Evolutionary conservation across 2,113 vertebrate species (phyloP).

Genomic region (Amia ocellicauda): DNA sequence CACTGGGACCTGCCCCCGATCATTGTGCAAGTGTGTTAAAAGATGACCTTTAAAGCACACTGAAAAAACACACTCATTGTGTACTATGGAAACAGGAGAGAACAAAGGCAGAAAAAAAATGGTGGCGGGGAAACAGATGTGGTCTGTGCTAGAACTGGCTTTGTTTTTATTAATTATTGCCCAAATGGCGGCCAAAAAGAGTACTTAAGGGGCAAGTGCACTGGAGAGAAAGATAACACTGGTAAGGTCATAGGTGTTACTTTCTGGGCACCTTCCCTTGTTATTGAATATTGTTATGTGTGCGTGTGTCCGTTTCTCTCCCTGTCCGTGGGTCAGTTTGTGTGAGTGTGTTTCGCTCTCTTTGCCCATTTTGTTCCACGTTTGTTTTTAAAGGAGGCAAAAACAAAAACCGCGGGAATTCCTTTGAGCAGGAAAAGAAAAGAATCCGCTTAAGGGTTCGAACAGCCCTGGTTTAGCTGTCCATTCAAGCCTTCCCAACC

Average conservation of each 20-base stretch:
- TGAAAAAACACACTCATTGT: constrained; percentile 15
- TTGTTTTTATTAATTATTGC: constrained; percentile 30
- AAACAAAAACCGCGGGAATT: too few relatives aligned
- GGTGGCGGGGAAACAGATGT: constrained; percentile 17
- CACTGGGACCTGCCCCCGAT: constrained; percentile 8
- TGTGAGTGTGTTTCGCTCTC: background rate
- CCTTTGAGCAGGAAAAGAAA: too few relatives aligned
- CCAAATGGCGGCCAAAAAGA: constrained; percentile 17
- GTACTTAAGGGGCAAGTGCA: constrained; percentile 11
- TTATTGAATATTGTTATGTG: constrained; percentile 29
- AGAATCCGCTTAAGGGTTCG: too few relatives aligned
- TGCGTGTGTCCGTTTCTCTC: constrained; percentile 4
- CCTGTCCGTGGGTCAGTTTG: background rate
- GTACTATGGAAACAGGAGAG: constrained; percentile 6
- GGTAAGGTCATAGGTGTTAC: constrained; percentile 17
- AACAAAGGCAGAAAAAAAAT: constrained; percentile 23
- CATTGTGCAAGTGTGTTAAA: background rate
- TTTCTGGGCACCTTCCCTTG: constrained; percentile 27
- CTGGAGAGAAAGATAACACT: constrained; percentile 26
- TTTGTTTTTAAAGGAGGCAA: too few relatives aligned
- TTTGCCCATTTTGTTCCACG: too few relatives aligned
- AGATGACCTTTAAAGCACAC: constrained; percentile 12
- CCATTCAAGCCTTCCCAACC: too few relatives aligned
- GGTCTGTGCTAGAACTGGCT: constrained; percentile 7
- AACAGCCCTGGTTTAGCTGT: too few relatives aligned